Evolutionary conservation across 2,888 invertebrate genomes (phyloP).

Genomic region (Pilophorus perplexus): DNA sequence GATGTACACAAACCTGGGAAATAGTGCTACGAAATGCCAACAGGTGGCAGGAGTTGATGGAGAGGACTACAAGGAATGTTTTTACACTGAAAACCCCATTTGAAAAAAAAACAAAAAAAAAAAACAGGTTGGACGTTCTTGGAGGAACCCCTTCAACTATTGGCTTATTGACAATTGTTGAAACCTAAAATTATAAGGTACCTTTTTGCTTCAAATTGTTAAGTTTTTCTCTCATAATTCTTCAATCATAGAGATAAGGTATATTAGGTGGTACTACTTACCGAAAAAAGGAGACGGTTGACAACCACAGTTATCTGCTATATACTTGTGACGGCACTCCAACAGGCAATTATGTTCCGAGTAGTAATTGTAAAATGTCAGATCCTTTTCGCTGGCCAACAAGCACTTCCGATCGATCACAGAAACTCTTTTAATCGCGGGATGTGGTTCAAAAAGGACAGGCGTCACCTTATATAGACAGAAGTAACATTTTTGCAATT

Average conservation of each 20-base stretch:
- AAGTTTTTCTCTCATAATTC: too few relatives aligned
- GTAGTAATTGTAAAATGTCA: constrained; percentile 46
- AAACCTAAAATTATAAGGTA: too few relatives aligned
- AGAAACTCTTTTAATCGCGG: constrained; percentile 6
- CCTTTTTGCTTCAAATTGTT: too few relatives aligned
- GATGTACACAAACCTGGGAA: too few relatives aligned
- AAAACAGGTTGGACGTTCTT: too few relatives aligned
- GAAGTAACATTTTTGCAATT: not conserved
- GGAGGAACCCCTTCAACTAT: too few relatives aligned
- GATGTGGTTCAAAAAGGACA: constrained; percentile 15
- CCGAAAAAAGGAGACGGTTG: constrained; percentile 49
- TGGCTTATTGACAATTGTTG: too few relatives aligned
- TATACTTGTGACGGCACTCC: constrained; percentile 49
- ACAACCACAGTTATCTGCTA: constrained; percentile 48
- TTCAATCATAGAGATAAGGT: not conserved
- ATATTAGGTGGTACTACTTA: not conserved
- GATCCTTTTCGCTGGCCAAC: constrained; percentile 5
- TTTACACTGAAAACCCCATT: too few relatives aligned
- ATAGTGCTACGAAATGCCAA: too few relatives aligned
- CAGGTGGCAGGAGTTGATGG: too few relatives aligned
- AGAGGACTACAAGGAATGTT: too few relatives aligned
- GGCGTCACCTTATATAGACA: constrained; percentile 23
- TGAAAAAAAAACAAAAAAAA: too few relatives aligned
- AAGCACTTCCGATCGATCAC: constrained; percentile 29
- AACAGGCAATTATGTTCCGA: constrained; percentile 48